These are phyloP conservation scores for Sceloporus undulatus DNA, from an alignment of 2,113 vertebrate species.

Conservation along the genomic window DNA sequence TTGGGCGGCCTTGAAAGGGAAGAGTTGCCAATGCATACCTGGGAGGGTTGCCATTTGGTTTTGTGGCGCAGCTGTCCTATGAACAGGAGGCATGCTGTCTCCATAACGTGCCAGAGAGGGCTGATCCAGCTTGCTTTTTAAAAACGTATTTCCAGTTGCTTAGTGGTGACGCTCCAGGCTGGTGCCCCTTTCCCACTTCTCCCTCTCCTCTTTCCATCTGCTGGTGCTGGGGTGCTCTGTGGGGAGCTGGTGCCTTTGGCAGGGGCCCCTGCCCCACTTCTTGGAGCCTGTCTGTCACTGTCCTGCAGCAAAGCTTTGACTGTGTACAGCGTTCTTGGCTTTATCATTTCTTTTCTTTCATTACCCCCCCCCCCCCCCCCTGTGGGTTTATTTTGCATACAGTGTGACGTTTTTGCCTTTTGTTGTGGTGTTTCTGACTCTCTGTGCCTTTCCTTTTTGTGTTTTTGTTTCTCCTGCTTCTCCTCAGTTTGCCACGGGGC, in stretches of 20 bases:
- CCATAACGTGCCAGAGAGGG: no score
- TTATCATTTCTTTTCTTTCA: neutral
- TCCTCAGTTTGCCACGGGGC: constrained; percentile 97
- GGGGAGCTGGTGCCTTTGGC: constrained; percentile 43
- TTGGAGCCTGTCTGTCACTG: constrained; percentile 70
- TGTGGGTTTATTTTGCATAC: constrained; percentile 79
- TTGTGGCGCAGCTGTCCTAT: no score
- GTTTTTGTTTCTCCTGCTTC: constrained; percentile 85
- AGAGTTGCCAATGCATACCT: neutral
- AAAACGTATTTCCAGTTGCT: no score
- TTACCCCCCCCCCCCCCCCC: neutral
- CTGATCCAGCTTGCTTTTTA: no score
- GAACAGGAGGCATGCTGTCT: no score
- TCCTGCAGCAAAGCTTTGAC: constrained; percentile 77
- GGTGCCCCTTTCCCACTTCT: no score
- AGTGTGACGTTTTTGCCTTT: constrained; percentile 80
- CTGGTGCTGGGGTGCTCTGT: neutral
- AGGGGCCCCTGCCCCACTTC: neutral
- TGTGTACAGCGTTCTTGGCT: constrained; percentile 60
- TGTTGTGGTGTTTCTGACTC: constrained; percentile 86
- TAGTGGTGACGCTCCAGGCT: neutral
- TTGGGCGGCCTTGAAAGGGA: neutral
- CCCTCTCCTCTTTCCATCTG: neutral
- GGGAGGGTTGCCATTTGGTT: no score
- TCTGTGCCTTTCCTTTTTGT: constrained; percentile 90